Evolutionary conservation across 2,888 invertebrate species (phyloP).

Genomic region (Catocala nupta): DNA sequence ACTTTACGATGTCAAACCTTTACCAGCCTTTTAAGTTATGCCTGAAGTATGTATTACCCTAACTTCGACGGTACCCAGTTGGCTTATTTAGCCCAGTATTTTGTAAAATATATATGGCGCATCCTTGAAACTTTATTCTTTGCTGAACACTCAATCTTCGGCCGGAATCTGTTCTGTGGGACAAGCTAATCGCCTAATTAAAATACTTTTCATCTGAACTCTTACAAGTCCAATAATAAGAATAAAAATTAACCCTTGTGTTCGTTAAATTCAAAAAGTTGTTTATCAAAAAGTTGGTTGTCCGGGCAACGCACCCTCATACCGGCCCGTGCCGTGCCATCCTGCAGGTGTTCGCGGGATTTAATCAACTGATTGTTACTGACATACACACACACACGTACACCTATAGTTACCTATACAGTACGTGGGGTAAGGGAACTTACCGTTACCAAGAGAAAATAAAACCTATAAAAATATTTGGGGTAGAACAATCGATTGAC

Average conservation of each 20-base stretch:
- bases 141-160: no score
- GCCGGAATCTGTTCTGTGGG: no score
- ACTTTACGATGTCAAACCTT: no score
- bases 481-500: conserved; percentile 35
- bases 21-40: no score
- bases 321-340: conserved; percentile 51
- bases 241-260: conserved; percentile 38
- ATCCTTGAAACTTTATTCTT: no score
- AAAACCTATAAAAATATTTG: conserved; percentile 36
- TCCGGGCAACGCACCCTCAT: conserved; percentile 66
- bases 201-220: conserved; percentile 11
- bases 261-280: conserved; percentile 68
- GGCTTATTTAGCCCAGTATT: no score
- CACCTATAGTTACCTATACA: conserved; percentile 38
- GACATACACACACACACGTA: conserved; percentile 51
- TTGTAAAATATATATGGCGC: no score
- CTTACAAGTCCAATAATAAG: conserved; percentile 18
- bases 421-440: conserved; percentile 40
- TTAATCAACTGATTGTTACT: conserved; percentile 83
- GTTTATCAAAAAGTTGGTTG: conserved; percentile 73
- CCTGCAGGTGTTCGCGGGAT: conserved; percentile 82
- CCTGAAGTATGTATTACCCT: no score
- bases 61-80: no score
- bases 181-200: no score
- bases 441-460: conserved; percentile 44